Base-by-base conservation (phyloP, 2,888 invertebrate species). In the Cybosia mesomella region DNA sequence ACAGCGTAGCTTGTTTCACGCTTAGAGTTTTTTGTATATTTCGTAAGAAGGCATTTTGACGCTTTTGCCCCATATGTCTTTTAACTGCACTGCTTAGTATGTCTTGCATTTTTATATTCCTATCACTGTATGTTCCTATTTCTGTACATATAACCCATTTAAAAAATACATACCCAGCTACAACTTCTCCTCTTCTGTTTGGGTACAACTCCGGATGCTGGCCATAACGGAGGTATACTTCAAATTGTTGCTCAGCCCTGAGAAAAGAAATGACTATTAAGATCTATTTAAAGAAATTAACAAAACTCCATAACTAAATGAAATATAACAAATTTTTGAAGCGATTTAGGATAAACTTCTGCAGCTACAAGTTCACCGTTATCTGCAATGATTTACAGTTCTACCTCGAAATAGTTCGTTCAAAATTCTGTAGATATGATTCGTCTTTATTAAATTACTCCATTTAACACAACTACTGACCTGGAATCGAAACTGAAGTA, bases 131-230 rank as follows among this genome's bases (percentile, higher is more conserved):
- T n/a, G 8, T 34, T 34, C 34, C 1, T 34, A 7, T 34, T 34
- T 28, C 28, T 5, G 5, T 28, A 4, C 28, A 34, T 34, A 7
- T 9, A 34, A 34, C 34, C 34, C 28, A 43, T 43, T 24, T 15
- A 49, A 9, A n/a, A 5, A 13, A 32, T 58, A 85, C 97, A 92
- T 94, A 98, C 96, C 98, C 98, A 68, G 98, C 97, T 0, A 98
- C 97, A 24, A 98, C 96, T 91, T 98, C 98, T 0, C 98, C 98
- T 76, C 98, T 95, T 76, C 98, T 95, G 88, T 98, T 98, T 0
- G 98, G 98, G 90, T 98, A 98, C 28, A 98, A 95, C 89, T 98
- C 98, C 53, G 98, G 98, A 95, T 98, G 98, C 85, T 98, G 98
- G n/a, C 98, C 98, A 87, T 98, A 98, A 74, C 98, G 96, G 65